phyloP scores from a whole-genome alignment of 2,888 invertebrate genomes.

The Antheraea assamensis region DNA sequence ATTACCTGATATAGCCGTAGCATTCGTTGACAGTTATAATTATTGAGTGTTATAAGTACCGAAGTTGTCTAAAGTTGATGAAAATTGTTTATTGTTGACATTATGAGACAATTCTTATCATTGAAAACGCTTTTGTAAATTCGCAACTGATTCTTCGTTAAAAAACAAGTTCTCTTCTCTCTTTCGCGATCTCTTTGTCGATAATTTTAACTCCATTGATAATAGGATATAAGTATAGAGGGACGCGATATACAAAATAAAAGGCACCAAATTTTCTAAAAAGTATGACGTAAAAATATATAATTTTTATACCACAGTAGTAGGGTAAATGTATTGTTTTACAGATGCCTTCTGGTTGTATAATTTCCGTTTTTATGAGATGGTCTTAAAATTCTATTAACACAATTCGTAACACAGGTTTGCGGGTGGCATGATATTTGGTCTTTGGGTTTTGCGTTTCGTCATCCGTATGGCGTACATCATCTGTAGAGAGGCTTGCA shows the following conservation, averaged over 20 bases:
- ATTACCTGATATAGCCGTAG: constrained; percentile 32
- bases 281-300: not conserved
- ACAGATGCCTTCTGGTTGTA: not conserved
- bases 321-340: not conserved
- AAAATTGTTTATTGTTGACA: constrained; percentile 45
- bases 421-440: no score
- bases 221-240: constrained; percentile 10
- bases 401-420: no score
- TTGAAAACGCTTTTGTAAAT: constrained; percentile 51
- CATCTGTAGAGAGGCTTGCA: no score
- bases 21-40: constrained; percentile 37
- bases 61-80: constrained; percentile 62
- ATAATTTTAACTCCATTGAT: constrained; percentile 5
- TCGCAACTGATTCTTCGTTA: constrained; percentile 42
- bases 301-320: not conserved
- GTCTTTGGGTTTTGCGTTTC: no score
- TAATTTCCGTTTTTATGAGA: no score
- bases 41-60: constrained; percentile 45
- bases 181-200: constrained; percentile 10
- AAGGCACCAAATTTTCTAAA: not conserved
- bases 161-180: constrained; percentile 41
- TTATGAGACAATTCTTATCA: constrained; percentile 35
- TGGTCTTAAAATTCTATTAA: no score
- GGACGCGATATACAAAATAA: not conserved
- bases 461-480: no score